Conservation (phyloP, 2,888 invertebrate species). For the Lottia gigantea region DNA sequence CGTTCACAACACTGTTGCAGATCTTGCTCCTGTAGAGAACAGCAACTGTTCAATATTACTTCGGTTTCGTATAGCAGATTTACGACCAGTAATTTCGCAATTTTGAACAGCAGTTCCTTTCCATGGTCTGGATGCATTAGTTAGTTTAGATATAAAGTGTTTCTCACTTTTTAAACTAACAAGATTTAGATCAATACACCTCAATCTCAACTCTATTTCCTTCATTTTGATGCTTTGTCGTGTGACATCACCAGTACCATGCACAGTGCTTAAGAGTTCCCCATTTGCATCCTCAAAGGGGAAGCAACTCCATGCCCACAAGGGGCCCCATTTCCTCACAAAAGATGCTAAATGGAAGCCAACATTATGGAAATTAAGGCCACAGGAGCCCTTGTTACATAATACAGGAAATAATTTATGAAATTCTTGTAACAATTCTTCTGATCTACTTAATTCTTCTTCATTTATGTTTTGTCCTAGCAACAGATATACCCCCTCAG, state of each 20-base stretch:
- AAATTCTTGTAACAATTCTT: background rate
- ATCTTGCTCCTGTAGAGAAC: too few species aligned
- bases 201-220: too few species aligned
- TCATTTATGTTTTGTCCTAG: background rate
- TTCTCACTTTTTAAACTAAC: too few species aligned
- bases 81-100: too few species aligned
- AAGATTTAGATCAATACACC: too few species aligned
- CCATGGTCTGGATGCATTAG: too few species aligned
- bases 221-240: too few species aligned
- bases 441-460: background rate
- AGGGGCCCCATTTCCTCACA: background rate
- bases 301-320: slow-evolving; percentile 12
- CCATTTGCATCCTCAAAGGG: slow-evolving; percentile 8
- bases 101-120: too few species aligned
- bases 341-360: background rate
- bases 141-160: too few species aligned
- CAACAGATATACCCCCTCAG: background rate
- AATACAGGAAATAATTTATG: background rate
- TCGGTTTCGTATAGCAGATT: too few species aligned
- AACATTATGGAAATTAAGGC: slow-evolving; percentile 12
- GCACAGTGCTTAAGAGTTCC: background rate
- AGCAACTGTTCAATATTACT: too few species aligned
- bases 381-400: background rate
- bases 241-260: background rate
- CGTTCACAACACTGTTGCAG: too few species aligned